Percentiles rank a stretch among this genome's conserved stretches.
Evolutionary conservation across 1,140 invertebrate genomes (phyloP).

Genomic region (Thaumetopoea pityocampa): DNA sequence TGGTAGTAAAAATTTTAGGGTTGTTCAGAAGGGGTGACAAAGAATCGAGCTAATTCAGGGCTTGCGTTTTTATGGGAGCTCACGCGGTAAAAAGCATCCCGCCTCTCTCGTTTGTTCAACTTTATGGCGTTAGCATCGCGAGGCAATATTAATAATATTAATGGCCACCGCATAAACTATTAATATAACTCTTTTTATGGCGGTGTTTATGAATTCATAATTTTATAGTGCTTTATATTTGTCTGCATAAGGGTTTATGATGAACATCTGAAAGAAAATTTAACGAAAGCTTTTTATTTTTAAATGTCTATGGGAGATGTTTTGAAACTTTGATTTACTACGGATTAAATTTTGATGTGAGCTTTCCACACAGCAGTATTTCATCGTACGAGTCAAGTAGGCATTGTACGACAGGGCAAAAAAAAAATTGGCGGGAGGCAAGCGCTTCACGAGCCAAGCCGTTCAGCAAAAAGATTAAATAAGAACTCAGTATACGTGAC

Average conservation of each 20-base stretch:
- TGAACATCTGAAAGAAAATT: slow-evolving; percentile 9
- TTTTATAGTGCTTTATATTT: slow-evolving; percentile 35
- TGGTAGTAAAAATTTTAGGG: slow-evolving; percentile 73
- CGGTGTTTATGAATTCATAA: slow-evolving; percentile 52
- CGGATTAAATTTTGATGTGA: no score
- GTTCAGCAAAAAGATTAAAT: slow-evolving; percentile 60
- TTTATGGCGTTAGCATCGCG: slow-evolving; percentile 65
- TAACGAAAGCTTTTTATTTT: slow-evolving; percentile 1
- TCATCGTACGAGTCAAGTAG: no score
- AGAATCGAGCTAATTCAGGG: slow-evolving; percentile 74
- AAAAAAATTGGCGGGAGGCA: slow-evolving; percentile 34
- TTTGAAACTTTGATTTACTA: no score
- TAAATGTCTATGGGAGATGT: no score
- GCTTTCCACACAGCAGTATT: no score
- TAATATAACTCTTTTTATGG: slow-evolving; percentile 40
- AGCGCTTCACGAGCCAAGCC: slow-evolving; percentile 26
- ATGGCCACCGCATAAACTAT: slow-evolving; percentile 61
- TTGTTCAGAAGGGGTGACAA: slow-evolving; percentile 74
- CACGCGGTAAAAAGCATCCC: slow-evolving; percentile 72
- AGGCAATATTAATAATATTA: slow-evolving; percentile 71
- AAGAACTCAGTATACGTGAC: slow-evolving; percentile 64
- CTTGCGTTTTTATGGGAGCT: slow-evolving; percentile 69
- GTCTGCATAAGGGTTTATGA: slow-evolving; percentile 9
- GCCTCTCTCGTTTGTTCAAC: slow-evolving; percentile 73
- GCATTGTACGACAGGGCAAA: no score